phyloP scores from a whole-genome alignment of 2,888 invertebrate genomes.

The Anticlea derivata region DNA sequence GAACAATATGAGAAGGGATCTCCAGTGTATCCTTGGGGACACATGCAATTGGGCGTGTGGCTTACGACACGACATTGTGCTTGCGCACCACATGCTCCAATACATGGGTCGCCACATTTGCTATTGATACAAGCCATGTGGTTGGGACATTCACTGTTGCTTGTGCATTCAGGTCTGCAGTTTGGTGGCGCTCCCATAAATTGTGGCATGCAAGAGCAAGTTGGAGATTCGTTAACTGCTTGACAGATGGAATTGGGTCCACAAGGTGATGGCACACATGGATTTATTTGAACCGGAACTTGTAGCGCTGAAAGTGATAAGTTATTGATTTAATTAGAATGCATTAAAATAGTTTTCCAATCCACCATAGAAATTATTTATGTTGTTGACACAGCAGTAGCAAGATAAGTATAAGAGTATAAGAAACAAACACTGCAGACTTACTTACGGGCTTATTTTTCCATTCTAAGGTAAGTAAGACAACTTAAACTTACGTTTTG shows the following conservation, averaged over 20 bases:
- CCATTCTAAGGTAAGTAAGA: no score
- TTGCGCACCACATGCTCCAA: constrained; percentile 87
- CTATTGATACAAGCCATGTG: constrained; percentile 88
- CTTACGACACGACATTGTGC: constrained; percentile 90
- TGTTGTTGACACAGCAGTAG: no score
- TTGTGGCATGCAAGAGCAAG: constrained; percentile 88
- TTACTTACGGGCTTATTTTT: no score
- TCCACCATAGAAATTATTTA: no score
- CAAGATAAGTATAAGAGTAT: not conserved
- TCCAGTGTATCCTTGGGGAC: constrained; percentile 86
- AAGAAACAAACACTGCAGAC: no score
- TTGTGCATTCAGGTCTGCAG: constrained; percentile 89
- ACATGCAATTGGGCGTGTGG: constrained; percentile 88
- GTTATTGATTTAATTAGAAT: not conserved
- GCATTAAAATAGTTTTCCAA: no score
- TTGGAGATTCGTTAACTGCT: constrained; percentile 84
- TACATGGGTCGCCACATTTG: constrained; percentile 90
- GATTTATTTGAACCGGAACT: constrained; percentile 73
- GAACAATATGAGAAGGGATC: constrained; percentile 88
- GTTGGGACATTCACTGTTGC: constrained; percentile 88
- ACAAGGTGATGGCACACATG: constrained; percentile 88
- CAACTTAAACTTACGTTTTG: constrained; percentile 81
- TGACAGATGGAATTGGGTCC: constrained; percentile 87
- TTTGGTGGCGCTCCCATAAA: constrained; percentile 88
- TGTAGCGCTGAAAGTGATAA: constrained; percentile 54